Conservation (phyloP, 64 coral and sea anemone species). For the Dendrophyllia cribrosa region DNA sequence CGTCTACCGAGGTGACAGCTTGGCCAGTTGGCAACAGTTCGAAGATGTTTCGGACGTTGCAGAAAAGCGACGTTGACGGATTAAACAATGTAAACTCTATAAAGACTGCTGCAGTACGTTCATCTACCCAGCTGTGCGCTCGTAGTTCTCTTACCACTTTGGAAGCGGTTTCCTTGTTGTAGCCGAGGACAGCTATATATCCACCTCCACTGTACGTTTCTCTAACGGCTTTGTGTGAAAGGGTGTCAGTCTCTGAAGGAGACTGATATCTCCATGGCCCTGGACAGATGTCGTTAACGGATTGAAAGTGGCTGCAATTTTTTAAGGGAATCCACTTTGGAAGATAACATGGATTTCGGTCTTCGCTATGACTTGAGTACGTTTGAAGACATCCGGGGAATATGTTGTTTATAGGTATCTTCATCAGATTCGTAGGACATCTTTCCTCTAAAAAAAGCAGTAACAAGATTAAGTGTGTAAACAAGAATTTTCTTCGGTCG, state of each 20-base stretch:
- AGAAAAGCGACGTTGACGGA: conserved; percentile 37
- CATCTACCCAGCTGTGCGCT: conserved; percentile 26
- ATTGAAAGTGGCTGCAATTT: background rate
- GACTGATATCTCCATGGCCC: conserved; percentile 46
- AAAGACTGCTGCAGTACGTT: conserved; percentile 2
- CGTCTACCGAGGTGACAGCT: background rate
- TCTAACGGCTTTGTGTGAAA: conserved; percentile 3
- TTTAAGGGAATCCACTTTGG: conserved; percentile 12
- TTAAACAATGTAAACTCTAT: conserved; percentile 58
- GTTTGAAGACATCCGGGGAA: background rate
- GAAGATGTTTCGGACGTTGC: conserved; percentile 28
- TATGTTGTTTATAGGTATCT: background rate
- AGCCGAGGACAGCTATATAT: conserved; percentile 48
- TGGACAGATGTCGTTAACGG: conserved; percentile 7
- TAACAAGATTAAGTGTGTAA: too few species aligned
- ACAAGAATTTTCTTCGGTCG: too few species aligned
- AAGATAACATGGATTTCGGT: background rate
- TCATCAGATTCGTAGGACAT: background rate
- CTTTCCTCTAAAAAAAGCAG: background rate
- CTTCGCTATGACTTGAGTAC: background rate
- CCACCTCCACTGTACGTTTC: conserved; percentile 40
- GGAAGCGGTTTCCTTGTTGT: conserved; percentile 9
- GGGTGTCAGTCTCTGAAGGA: background rate
- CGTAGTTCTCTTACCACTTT: background rate
- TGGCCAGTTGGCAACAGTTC: conserved; percentile 43